Conservation (phyloP, 2,888 invertebrate genomes). For the Calameuta filiformis region DNA sequence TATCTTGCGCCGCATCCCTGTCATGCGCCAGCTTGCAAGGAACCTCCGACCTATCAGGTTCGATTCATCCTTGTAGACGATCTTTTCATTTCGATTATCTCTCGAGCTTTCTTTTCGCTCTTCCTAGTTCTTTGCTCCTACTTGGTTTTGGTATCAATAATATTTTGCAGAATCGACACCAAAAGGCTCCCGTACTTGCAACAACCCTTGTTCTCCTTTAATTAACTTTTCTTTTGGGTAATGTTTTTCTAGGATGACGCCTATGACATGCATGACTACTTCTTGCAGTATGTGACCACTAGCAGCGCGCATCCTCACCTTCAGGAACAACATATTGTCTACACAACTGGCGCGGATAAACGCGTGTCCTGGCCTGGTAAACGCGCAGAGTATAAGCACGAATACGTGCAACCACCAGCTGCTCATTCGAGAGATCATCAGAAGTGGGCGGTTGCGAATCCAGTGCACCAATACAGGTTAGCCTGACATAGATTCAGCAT, state of each 20-base stretch:
- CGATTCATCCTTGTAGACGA: neutral
- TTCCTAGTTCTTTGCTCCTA: neutral
- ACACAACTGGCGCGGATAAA: slow-evolving; percentile 69
- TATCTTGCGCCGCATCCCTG: slow-evolving; percentile 66
- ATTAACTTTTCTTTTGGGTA: slow-evolving; percentile 30
- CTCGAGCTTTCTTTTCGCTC: neutral
- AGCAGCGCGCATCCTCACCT: slow-evolving; percentile 64
- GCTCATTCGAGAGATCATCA: slow-evolving; percentile 71
- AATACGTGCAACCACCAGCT: slow-evolving; percentile 71
- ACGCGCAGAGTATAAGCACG: slow-evolving; percentile 68
- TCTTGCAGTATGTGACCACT: slow-evolving; percentile 66
- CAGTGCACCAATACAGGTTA: slow-evolving; percentile 66
- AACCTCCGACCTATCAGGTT: slow-evolving; percentile 66
- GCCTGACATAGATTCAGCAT: slow-evolving; percentile 47
- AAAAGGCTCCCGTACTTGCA: slow-evolving; percentile 4
- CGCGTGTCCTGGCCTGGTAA: slow-evolving; percentile 70
- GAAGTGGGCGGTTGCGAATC: slow-evolving; percentile 71
- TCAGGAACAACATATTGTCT: slow-evolving; percentile 68
- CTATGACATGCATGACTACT: slow-evolving; percentile 64
- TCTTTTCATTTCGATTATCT: neutral
- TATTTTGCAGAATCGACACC: slow-evolving; percentile 16
- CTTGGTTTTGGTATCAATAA: neutral
- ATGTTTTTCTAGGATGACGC: slow-evolving; percentile 61
- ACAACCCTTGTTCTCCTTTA: neutral
- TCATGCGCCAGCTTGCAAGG: slow-evolving; percentile 69